Conservation (phyloP, 2,888 invertebrate genomes). For the Fragum fragum region DNA sequence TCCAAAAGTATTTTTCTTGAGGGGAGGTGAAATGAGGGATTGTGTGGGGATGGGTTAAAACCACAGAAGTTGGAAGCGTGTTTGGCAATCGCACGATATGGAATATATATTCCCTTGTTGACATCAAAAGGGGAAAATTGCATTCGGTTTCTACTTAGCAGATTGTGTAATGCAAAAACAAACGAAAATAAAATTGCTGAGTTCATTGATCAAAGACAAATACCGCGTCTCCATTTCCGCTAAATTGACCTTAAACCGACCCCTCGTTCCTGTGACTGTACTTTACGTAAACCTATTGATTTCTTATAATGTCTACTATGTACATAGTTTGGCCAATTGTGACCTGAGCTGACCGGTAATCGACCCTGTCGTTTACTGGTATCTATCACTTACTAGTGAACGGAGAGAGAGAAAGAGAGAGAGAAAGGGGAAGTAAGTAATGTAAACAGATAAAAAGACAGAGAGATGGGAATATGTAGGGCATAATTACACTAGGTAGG, state of each 20-base stretch:
- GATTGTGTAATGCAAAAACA: too few relatives aligned
- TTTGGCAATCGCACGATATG: too few relatives aligned
- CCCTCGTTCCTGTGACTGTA: not conserved
- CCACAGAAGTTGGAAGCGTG: too few relatives aligned
- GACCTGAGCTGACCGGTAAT: not conserved
- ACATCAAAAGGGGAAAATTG: too few relatives aligned
- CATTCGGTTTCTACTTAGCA: too few relatives aligned
- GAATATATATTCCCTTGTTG: too few relatives aligned
- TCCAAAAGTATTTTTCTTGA: too few relatives aligned
- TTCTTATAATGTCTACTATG: not conserved
- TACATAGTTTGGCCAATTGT: not conserved
- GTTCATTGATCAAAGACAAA: not conserved
- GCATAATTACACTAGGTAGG: too few relatives aligned
- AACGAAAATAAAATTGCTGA: not conserved
- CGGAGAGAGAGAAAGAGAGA: not conserved
- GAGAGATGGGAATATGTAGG: too few relatives aligned
- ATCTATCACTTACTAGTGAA: not conserved
- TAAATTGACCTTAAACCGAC: not conserved
- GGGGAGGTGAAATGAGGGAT: too few relatives aligned
- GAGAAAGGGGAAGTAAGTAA: not conserved
- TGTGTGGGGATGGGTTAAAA: too few relatives aligned
- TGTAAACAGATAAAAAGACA: not conserved
- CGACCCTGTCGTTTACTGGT: not conserved
- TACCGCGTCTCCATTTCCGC: not conserved
- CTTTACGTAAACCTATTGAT: conserved; percentile 3